Base-by-base conservation (phyloP, 1,140 invertebrate species). In the Ips nitidus region DNA sequence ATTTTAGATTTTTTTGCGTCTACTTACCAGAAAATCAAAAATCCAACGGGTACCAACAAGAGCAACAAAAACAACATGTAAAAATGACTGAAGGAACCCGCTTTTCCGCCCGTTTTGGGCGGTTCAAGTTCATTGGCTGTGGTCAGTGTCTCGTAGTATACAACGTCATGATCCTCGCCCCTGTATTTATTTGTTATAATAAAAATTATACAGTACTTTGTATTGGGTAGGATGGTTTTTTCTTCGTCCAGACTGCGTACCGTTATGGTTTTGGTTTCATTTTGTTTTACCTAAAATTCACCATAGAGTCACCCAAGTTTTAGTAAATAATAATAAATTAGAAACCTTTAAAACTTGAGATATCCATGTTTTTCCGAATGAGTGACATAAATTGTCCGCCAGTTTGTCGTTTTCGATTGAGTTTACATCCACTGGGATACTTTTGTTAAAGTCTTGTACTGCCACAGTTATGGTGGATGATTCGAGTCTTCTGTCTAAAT, bases 141-240 rank as follows among this genome's bases (percentile, higher is more conserved):
- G 41, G 38, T 69, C 22, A 75, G 37, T 62, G 69, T 76, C 52
- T 77, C 75, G 52, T 74, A 76, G 43, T 76, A 77, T 37, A 74
- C 72, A 37, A 76, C 72, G 37, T 74, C 65, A 43, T 76, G 75
- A 69, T 75, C 67, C 22, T 66, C 45, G 38, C 71, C 72, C 42
- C 62, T 57, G 59, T 77, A 75, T 4, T 69, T 63, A 52, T 76
- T 77, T 1, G 66, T 70, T n/a, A 77, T 71, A 22, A 76, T 71
- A 50, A 77, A 77, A 41, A 71, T 77, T 41, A 77, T 53, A 52
- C 76, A 77, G 55, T 77, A 77, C 52, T 73, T 71, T 1, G 73
- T 75, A 8, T 73, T 52, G 1, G 76, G 73, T 56, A 73, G 61
- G 36, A 76, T 53, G 39, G 61, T 63, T 2, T 57, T 38, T 41